These are phyloP conservation scores for Tachyglossus aculeatus DNA, from an alignment of 2,797 vertebrate species.

Conservation along the genomic window DNA sequence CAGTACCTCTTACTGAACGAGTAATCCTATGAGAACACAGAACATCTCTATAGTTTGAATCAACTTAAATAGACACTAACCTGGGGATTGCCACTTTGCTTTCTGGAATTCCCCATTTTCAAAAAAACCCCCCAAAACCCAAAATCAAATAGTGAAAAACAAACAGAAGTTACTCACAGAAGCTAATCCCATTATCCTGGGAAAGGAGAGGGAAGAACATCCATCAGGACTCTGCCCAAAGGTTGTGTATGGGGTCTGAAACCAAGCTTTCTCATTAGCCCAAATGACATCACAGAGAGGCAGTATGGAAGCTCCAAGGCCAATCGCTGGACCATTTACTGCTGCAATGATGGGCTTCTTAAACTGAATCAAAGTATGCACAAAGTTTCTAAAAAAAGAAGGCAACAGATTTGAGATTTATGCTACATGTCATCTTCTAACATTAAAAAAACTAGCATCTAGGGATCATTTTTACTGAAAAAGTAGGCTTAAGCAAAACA, in stretches of 20 bases:
- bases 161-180: conserved; percentile 83
- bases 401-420: conserved; percentile 32
- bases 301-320: conserved; percentile 92
- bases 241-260: conserved; percentile 94
- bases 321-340: conserved; percentile 93
- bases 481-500: neutral
- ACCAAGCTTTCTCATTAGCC: conserved; percentile 99
- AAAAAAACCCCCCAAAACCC: too few species aligned
- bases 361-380: conserved; percentile 98
- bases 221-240: conserved; percentile 96
- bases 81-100: too few species aligned
- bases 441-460: conserved; percentile 33
- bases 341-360: conserved; percentile 97
- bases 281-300: conserved; percentile 97
- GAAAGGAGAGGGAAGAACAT: conserved; percentile 94
- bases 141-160: too few species aligned
- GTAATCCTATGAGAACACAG: too few species aligned
- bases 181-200: conserved; percentile 93
- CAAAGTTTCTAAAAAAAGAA: conserved; percentile 87
- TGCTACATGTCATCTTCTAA: conserved; percentile 35
- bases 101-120: too few species aligned
- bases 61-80: too few species aligned
- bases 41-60: too few species aligned
- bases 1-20: too few species aligned
- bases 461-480: conserved; percentile 3